phyloP scores from a whole-genome alignment of 2,797 vertebrate genomes.

The Ctenopoma multispine region DNA sequence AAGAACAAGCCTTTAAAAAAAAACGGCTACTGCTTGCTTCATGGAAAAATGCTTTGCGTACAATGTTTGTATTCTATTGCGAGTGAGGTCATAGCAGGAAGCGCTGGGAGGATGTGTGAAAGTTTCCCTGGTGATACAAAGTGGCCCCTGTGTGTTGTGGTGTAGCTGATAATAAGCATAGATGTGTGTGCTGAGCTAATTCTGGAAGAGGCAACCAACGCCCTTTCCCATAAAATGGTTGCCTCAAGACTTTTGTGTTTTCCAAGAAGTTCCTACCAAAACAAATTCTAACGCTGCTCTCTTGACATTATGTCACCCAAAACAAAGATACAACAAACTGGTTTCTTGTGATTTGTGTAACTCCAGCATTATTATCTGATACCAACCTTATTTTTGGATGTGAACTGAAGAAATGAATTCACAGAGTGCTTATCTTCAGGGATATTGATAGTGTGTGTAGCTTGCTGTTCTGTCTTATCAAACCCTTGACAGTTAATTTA shows the following conservation, averaged over 20 bases:
- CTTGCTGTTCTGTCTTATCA: slow-evolving; percentile 54
- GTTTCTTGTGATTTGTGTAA: slow-evolving; percentile 6
- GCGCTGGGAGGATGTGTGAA: slow-evolving; percentile 51
- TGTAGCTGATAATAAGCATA: slow-evolving; percentile 57
- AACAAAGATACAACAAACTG: slow-evolving; percentile 2
- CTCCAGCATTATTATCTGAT: not conserved
- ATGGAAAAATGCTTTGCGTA: slow-evolving; percentile 50
- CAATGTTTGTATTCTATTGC: slow-evolving; percentile 51
- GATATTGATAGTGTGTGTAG: slow-evolving; percentile 56
- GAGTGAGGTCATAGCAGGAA: slow-evolving; percentile 74
- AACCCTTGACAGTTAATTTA: slow-evolving; percentile 75
- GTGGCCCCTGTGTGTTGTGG: slow-evolving; percentile 55
- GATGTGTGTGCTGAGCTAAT: slow-evolving; percentile 50
- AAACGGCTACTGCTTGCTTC: slow-evolving; percentile 15
- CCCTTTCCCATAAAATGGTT: slow-evolving; percentile 53
- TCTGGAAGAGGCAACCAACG: slow-evolving; percentile 55
- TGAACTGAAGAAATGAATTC: not conserved
- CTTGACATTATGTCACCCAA: slow-evolving; percentile 7
- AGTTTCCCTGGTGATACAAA: slow-evolving; percentile 57
- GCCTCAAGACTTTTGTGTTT: slow-evolving; percentile 8
- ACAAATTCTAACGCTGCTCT: not conserved
- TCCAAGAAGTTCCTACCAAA: slow-evolving; percentile 13
- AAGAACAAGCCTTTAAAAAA: not conserved
- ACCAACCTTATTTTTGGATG: slow-evolving; percentile 11
- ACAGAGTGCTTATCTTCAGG: slow-evolving; percentile 23